A percentile compares a stretch with the other conserved stretches of the same genome.
These are phyloP conservation scores for Eudasyphora cyanicolor DNA, from an alignment of 2,888 invertebrate species.

Conservation along the genomic window DNA sequence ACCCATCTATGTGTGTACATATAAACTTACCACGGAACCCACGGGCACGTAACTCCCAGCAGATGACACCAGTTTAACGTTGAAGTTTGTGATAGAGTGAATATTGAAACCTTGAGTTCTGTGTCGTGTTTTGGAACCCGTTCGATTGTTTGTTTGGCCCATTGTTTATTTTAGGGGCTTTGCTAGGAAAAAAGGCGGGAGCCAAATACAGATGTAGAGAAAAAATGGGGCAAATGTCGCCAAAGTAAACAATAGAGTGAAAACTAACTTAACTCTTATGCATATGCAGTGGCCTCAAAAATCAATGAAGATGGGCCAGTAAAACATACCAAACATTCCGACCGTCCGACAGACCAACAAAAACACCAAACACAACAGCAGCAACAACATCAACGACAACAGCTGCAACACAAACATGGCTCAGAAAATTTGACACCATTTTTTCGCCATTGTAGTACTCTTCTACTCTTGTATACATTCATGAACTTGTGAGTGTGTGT, in stretches of 20 bases:
- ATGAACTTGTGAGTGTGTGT: background rate
- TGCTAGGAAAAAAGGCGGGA: background rate
- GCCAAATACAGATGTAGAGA: background rate
- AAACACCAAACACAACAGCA: background rate
- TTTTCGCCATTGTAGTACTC: background rate
- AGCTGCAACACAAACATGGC: constrained; percentile 48
- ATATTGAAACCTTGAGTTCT: constrained; percentile 57
- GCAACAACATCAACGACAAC: constrained; percentile 8
- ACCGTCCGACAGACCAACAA: no score
- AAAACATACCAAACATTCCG: constrained; percentile 20
- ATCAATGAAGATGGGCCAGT: constrained; percentile 51
- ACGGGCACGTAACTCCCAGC: background rate
- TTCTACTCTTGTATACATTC: constrained; percentile 3
- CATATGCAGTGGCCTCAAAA: constrained; percentile 49
- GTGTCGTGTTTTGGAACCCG: constrained; percentile 23
- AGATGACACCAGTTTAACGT: constrained; percentile 45
- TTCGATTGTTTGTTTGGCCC: constrained; percentile 33
- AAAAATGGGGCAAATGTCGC: constrained; percentile 54
- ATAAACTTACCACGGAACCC: background rate
- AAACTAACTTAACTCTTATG: constrained; percentile 47
- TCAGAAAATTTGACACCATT: constrained; percentile 60
- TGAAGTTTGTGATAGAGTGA: constrained; percentile 54
- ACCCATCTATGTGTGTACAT: no score
- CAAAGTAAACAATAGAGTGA: constrained; percentile 61
- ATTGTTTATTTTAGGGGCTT: constrained; percentile 49